These are phyloP conservation scores for Labeo calbasu DNA, from an alignment of 2,797 vertebrate species.

Conservation along the genomic window DNA sequence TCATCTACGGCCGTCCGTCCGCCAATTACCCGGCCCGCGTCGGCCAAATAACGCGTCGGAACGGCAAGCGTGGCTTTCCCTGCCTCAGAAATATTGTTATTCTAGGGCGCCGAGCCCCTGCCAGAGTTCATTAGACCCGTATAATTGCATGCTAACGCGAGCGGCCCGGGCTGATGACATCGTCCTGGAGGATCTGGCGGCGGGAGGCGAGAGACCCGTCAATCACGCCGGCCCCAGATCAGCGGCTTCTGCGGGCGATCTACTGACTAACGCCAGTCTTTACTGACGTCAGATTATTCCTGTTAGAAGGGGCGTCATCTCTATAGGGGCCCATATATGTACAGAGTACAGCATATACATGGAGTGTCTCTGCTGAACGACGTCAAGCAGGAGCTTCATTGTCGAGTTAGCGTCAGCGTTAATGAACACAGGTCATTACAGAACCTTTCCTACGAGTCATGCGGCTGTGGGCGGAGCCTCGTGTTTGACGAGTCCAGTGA, in stretches of 20 bases:
- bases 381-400: constrained; percentile 41
- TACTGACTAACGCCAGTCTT: too few species aligned
- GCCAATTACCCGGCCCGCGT: constrained; percentile 3
- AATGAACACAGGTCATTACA: constrained; percentile 68
- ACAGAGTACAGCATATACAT: constrained; percentile 74
- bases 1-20: background rate
- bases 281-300: background rate
- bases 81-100: background rate
- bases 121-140: constrained; percentile 18
- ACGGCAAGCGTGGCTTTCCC: background rate
- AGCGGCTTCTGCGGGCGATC: too few species aligned
- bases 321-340: constrained; percentile 63
- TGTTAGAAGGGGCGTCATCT: constrained; percentile 65
- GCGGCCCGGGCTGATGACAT: background rate
- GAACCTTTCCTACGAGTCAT: constrained; percentile 68
- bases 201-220: background rate
- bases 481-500: constrained; percentile 63
- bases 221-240: constrained; percentile 38
- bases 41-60: background rate
- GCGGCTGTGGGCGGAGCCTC: constrained; percentile 56
- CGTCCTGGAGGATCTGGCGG: background rate
- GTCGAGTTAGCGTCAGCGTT: constrained; percentile 68
- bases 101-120: background rate
- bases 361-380: background rate
- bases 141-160: constrained; percentile 7